These are phyloP conservation scores for Rattus rattus DNA, from an alignment of 2,113 vertebrate genomes.

Conservation along the genomic window DNA sequence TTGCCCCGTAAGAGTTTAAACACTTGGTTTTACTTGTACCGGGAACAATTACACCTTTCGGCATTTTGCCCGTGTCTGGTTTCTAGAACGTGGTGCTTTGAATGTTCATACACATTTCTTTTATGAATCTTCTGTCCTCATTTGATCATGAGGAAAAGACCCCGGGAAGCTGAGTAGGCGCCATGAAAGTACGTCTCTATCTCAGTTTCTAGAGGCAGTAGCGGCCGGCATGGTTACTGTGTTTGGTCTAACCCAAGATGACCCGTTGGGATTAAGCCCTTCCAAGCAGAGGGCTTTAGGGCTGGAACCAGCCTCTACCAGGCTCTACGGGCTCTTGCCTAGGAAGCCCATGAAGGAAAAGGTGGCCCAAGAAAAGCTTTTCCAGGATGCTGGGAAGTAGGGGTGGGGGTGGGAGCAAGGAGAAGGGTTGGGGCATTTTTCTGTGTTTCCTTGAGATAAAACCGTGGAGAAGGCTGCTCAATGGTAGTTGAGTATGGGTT, in stretches of 20 bases:
- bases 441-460: conserved; percentile 69
- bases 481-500: background rate
- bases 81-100: background rate
- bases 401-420: background rate
- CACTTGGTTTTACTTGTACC: background rate
- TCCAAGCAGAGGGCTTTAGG: conserved; percentile 34
- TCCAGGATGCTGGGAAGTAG: background rate
- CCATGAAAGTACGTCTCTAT: conserved; percentile 5
- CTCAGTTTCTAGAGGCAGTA: conserved; percentile 1
- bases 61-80: background rate
- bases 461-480: background rate
- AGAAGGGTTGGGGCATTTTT: background rate
- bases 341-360: background rate
- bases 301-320: background rate
- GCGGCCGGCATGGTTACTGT: background rate
- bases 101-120: background rate
- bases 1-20: background rate
- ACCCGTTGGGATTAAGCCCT: background rate
- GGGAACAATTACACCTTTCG: background rate
- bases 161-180: background rate
- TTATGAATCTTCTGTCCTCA: background rate
- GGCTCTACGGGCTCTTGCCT: background rate
- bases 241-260: conserved; percentile 31
- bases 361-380: background rate
- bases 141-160: conserved; percentile 26